A percentile compares a stretch with the other conserved stretches of the same genome.
These are phyloP conservation scores for Porites australiensis DNA, from an alignment of 64 coral and sea anemone species.

Conservation along the genomic window DNA sequence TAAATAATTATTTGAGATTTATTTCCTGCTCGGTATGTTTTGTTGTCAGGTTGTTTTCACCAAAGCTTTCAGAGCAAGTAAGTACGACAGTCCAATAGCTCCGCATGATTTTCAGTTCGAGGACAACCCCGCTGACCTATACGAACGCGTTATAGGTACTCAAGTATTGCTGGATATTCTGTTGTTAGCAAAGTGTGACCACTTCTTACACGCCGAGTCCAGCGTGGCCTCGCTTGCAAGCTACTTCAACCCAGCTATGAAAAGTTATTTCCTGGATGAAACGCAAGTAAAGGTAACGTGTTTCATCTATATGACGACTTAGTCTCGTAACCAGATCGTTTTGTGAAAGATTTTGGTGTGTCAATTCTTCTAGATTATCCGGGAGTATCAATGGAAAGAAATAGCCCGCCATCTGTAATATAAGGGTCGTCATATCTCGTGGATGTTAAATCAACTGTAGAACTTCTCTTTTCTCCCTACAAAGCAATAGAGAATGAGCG, in stretches of 20 bases:
- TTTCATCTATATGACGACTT: not conserved
- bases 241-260: constrained; percentile 79
- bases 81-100: constrained; percentile 12
- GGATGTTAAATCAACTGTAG: no score
- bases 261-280: constrained; percentile 34
- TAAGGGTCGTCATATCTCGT: no score
- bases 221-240: constrained; percentile 71
- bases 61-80: constrained; percentile 25
- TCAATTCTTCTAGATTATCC: no score
- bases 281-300: not conserved
- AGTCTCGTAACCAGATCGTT: not conserved
- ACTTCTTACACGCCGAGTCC: constrained; percentile 79
- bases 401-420: no score
- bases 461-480: no score
- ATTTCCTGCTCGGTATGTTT: not conserved
- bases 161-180: constrained; percentile 79
- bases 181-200: constrained; percentile 60
- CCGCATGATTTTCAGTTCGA: constrained; percentile 14
- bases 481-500: no score
- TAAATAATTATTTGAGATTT: no score
- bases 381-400: no score
- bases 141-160: constrained; percentile 51
- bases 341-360: no score
- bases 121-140: constrained; percentile 3
- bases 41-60: constrained; percentile 17